phyloP scores from a whole-genome alignment of 2,888 invertebrate species.

The Hyles lineata region DNA sequence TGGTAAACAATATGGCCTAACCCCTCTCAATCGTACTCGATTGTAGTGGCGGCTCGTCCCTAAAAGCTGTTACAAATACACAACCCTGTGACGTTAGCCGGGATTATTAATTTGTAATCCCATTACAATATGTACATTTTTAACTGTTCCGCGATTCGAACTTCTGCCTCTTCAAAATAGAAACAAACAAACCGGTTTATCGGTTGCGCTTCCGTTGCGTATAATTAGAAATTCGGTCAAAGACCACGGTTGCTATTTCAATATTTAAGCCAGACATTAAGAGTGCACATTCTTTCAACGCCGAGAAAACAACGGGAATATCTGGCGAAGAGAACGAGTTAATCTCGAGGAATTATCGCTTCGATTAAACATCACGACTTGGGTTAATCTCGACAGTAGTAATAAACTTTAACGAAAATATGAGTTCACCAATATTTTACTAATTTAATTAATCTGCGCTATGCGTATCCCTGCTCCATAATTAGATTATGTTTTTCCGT shows the following conservation, averaged over 20 bases:
- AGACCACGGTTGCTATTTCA: slow-evolving; percentile 48
- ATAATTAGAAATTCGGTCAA: slow-evolving; percentile 61
- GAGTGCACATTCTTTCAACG: slow-evolving; percentile 19
- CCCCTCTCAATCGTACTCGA: too few relatives aligned
- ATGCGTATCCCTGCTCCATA: not conserved
- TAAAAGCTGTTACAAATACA: too few relatives aligned
- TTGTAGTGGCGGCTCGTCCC: too few relatives aligned
- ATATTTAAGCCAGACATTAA: slow-evolving; percentile 27
- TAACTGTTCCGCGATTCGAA: not conserved
- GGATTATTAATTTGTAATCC: not conserved
- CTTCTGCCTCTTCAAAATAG: slow-evolving; percentile 38
- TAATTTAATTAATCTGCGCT: not conserved
- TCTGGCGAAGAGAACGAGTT: not conserved
- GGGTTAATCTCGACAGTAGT: slow-evolving; percentile 4
- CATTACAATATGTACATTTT: not conserved
- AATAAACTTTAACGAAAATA: slow-evolving; percentile 1
- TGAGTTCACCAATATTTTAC: not conserved
- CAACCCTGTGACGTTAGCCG: too few relatives aligned
- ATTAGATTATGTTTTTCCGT: too few relatives aligned
- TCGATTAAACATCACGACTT: not conserved
- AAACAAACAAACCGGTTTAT: slow-evolving; percentile 40
- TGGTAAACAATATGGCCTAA: too few relatives aligned
- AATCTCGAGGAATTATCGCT: slow-evolving; percentile 14
- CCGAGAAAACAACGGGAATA: slow-evolving; percentile 15
- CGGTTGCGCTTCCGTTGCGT: slow-evolving; percentile 37